A percentile compares a stretch with the other conserved stretches of the same genome.
Conservation (phyloP, 2,113 vertebrate species). For the Sebastes schlegelii region DNA sequence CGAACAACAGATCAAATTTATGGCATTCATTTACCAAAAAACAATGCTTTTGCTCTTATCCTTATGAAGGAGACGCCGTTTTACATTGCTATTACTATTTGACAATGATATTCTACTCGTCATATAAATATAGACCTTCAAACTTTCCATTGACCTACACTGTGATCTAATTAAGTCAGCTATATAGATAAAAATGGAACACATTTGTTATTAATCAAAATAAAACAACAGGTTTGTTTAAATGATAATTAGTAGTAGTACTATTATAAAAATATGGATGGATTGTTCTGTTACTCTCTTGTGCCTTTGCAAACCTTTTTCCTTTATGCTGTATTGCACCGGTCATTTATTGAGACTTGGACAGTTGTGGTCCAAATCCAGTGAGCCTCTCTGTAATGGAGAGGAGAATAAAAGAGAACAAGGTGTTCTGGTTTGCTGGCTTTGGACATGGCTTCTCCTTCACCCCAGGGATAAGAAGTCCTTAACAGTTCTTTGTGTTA, state of each 20-base stretch:
- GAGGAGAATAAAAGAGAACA: slow-evolving; percentile 42
- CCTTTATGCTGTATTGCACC: neutral
- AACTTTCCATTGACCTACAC: neutral
- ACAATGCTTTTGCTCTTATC: neutral
- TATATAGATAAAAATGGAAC: neutral
- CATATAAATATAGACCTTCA: neutral
- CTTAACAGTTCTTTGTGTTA: neutral
- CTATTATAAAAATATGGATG: neutral
- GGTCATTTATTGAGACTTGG: slow-evolving; percentile 34
- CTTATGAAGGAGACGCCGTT: neutral
- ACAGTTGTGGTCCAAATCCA: slow-evolving; percentile 42
- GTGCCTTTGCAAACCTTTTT: slow-evolving; percentile 6
- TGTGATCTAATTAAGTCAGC: neutral
- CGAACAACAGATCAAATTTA: neutral
- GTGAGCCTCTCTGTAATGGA: slow-evolving; percentile 19
- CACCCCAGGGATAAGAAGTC: slow-evolving; percentile 1
- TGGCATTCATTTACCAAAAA: neutral
- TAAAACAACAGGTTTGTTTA: neutral
- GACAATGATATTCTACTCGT: neutral
- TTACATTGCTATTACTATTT: neutral
- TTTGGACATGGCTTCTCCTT: slow-evolving; percentile 22
- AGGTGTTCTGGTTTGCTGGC: slow-evolving; percentile 46
- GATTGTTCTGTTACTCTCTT: neutral
- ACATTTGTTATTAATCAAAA: neutral
- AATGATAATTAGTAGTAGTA: neutral